Base-by-base conservation (phyloP, 2,113 vertebrate species). In the Agapornis roseicollis region DNA sequence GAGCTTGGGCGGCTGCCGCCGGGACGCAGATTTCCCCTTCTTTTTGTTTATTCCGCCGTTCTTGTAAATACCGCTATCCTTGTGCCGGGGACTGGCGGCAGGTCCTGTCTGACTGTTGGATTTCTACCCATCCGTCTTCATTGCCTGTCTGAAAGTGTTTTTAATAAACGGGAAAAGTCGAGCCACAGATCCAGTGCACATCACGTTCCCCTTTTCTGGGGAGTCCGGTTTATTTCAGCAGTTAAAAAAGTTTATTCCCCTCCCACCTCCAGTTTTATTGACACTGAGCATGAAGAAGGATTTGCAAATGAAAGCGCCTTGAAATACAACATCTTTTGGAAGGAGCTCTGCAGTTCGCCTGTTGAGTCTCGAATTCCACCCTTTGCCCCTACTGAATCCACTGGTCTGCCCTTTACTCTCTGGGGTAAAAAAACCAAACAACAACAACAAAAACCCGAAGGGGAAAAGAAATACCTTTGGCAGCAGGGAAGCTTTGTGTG, bases 221-320 rank as follows among this genome's bases (percentile, higher is more conserved):
- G 79, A 91, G 70, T 72, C 66, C n/a, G 14, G 35, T 61, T 79
- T 76, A 44, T 76, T 94, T 82, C 78, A 89, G 70, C 87, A 39
- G 63, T 85, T 91, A 10, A 80, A 88, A 93, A 93, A 96, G 91
- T 95, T 95, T 92, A 33, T 53, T 70, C 13, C 56, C 44, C 52
- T 29, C 18, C 61, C 53, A 71, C 41, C 42, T 88, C 70, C 78
- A 2, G 63, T 85, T 89, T 89, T 95, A 89, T 93, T 95, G 94
- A 94, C 91, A 63, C 74, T 83, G 96, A 82, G 94, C 88, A 91
- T 93, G 96, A 97, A 96, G 94, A 94, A 95, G 93, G 81, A 96
- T 97, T 96, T 96, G 95, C 93, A 94, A 94, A 77, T 94, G 95
- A 96, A 96, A 96, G 89, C 89, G 85, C 82, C 93, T 91, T 96